Percentiles rank a stretch among this genome's conserved stretches.
These are phyloP conservation scores for Hydrozoanthus gracilis DNA, from an alignment of 92 coral and sea anemone species.

Conservation along the genomic window DNA sequence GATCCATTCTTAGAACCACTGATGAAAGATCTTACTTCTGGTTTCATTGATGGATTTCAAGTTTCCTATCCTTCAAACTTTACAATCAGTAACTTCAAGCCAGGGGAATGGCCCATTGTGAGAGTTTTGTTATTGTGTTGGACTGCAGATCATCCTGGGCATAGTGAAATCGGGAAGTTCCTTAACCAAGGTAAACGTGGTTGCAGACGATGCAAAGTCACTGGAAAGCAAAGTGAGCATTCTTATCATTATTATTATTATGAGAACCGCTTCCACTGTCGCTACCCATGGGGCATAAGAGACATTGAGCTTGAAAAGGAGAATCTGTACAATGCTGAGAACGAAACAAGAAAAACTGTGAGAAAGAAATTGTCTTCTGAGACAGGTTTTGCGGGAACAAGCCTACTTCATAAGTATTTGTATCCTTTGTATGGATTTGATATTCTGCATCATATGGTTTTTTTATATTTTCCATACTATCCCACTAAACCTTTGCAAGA, in stretches of 20 bases:
- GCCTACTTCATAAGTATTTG: slow-evolving; percentile 63
- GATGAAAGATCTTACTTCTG: slow-evolving; percentile 59
- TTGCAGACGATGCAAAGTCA: slow-evolving; percentile 71
- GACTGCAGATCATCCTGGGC: slow-evolving; percentile 71
- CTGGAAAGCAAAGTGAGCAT: slow-evolving; percentile 45
- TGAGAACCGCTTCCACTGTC: slow-evolving; percentile 65
- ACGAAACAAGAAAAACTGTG: slow-evolving; percentile 63
- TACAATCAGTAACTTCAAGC: slow-evolving; percentile 37
- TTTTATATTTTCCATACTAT: slow-evolving; percentile 70
- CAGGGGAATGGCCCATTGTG: slow-evolving; percentile 45
- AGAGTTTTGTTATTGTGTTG: slow-evolving; percentile 65
- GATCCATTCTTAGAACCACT: slow-evolving; percentile 52
- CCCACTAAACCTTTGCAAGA: slow-evolving; percentile 59
- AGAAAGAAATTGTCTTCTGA: slow-evolving; percentile 60
- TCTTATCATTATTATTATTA: slow-evolving; percentile 54
- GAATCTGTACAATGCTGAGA: slow-evolving; percentile 41
- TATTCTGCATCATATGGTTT: slow-evolving; percentile 52
- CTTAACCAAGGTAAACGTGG: slow-evolving; percentile 72
- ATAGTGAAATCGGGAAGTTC: slow-evolving; percentile 75
- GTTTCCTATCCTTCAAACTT: slow-evolving; percentile 52
- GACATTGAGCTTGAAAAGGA: slow-evolving; percentile 36
- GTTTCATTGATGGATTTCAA: slow-evolving; percentile 72
- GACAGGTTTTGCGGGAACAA: slow-evolving; percentile 72
- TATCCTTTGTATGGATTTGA: slow-evolving; percentile 74
- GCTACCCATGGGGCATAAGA: slow-evolving; percentile 67